A percentile compares a stretch with the other conserved stretches of the same genome.
These are phyloP conservation scores for Diplogasteroides magnus DNA, from an alignment of 1,140 invertebrate species.

Conservation along the genomic window DNA sequence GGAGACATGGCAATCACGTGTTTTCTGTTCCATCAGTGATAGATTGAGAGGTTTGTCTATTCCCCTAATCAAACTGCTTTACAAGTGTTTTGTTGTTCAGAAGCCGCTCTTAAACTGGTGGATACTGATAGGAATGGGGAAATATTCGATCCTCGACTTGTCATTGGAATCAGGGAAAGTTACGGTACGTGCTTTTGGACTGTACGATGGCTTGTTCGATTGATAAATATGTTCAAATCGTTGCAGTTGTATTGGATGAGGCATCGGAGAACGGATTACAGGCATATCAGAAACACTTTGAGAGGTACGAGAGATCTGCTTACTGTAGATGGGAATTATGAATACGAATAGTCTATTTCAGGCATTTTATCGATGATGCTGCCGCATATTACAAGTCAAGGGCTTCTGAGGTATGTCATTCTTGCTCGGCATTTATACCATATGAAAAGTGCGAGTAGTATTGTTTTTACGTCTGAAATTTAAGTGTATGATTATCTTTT, in stretches of 20 bases:
- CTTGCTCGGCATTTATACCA: neutral
- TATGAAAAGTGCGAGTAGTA: neutral
- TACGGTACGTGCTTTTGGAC: constrained; percentile 66
- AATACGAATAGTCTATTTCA: too few relatives aligned
- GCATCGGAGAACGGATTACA: neutral
- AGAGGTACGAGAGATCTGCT: too few relatives aligned
- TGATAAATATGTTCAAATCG: constrained; percentile 36
- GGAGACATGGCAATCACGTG: constrained; percentile 94
- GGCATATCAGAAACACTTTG: constrained; percentile 9
- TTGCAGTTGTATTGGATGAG: constrained; percentile 82
- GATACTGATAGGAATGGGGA: constrained; percentile 91
- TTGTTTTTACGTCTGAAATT: neutral
- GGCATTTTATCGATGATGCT: neutral
- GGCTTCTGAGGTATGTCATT: neutral
- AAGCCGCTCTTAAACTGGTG: constrained; percentile 93
- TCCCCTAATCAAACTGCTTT: too few relatives aligned
- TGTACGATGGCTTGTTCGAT: neutral
- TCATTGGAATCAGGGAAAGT: constrained; percentile 90
- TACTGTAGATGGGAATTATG: too few relatives aligned
- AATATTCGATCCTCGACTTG: constrained; percentile 90
- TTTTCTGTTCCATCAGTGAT: constrained; percentile 87
- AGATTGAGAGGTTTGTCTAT: constrained; percentile 83
- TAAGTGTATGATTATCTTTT: constrained; percentile 2
- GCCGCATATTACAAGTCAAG: neutral
- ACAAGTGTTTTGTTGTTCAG: too few relatives aligned